Conservation (phyloP, 2,888 invertebrate genomes). For the Drymonia ruficornis region DNA sequence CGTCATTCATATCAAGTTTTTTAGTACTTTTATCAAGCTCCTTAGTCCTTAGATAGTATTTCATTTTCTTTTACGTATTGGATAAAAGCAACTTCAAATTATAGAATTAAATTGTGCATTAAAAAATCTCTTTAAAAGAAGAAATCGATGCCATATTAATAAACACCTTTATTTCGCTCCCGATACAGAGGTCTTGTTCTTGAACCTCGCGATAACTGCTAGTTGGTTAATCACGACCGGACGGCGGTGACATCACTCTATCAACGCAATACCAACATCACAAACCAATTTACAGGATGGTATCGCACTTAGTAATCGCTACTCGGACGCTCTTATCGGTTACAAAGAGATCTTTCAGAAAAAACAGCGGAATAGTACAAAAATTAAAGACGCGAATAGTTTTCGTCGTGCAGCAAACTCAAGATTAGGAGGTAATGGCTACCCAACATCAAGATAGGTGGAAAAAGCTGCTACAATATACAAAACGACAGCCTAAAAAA, state of each 20-base stretch:
- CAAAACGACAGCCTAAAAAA: too few species aligned
- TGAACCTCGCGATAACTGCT: conserved; percentile 42
- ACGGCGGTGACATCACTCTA: conserved; percentile 51
- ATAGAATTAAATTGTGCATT: neutral
- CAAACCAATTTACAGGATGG: conserved; percentile 5
- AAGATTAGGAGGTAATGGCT: too few species aligned
- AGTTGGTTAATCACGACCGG: conserved; percentile 43
- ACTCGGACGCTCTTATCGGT: neutral
- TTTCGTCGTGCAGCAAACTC: too few species aligned
- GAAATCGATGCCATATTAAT: conserved; percentile 7
- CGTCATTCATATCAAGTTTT: too few species aligned
- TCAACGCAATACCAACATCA: conserved; percentile 10
- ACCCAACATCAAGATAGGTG: too few species aligned
- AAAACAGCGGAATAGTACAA: too few species aligned
- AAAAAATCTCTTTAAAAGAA: conserved; percentile 12
- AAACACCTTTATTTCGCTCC: conserved; percentile 35
- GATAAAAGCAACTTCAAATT: too few species aligned
- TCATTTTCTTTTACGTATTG: too few species aligned
- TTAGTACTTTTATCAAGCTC: too few species aligned
- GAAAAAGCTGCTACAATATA: too few species aligned
- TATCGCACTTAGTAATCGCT: conserved; percentile 2
- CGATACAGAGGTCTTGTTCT: conserved; percentile 33
- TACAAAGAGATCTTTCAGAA: neutral
- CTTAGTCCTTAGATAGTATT: too few species aligned
- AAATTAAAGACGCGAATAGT: too few species aligned